phyloP scores from a whole-genome alignment of 2,113 vertebrate genomes.

The Danio rerio region GRCz12tu NC_133177.1:33417501-33418000 shows the following conservation, averaged over 20 bases:
- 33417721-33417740: conserved; percentile 9
- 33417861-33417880: too few species aligned
- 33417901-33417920: too few species aligned
- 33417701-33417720: background rate
- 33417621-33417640: conserved; percentile 81
- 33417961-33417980: too few species aligned
- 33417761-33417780: background rate
- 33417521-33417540: conserved; percentile 7
- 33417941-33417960: too few species aligned
- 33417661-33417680: background rate
- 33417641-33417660: conserved; percentile 59
- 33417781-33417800: background rate
- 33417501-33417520: conserved; percentile 1
- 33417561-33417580: conserved; percentile 15
- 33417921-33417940: too few species aligned
- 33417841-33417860: too few species aligned
- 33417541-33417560: conserved; percentile 26
- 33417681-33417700: conserved; percentile 27
- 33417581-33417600: conserved; percentile 65
- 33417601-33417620: conserved; percentile 73
- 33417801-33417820: background rate
- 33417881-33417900: too few species aligned
- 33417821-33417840: too few species aligned
- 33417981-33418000: too few species aligned
- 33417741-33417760: background rate